Conservation (phyloP, 2,113 vertebrate species). For the Morphnarchus princeps region DNA sequence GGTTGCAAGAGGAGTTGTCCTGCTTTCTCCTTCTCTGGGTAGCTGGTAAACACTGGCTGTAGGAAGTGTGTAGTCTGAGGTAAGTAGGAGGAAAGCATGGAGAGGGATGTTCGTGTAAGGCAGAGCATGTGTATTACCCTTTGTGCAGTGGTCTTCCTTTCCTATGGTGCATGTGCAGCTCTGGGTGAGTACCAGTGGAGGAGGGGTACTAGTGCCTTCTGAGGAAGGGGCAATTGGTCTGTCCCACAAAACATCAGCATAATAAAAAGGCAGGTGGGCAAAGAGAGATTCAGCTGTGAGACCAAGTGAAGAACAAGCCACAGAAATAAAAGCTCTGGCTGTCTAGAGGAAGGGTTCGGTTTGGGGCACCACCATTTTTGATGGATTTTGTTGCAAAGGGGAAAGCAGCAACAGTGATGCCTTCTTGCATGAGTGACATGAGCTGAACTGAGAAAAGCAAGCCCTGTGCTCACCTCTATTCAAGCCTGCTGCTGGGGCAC, state of each 20-base stretch:
- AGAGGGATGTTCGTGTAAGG: neutral
- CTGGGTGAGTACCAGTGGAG: neutral
- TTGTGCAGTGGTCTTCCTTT: neutral
- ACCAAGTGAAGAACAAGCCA: neutral
- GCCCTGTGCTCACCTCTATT: neutral
- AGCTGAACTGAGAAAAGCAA: neutral
- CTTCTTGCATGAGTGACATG: neutral
- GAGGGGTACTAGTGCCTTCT: neutral
- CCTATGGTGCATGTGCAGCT: neutral
- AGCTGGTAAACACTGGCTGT: neutral
- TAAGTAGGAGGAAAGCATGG: neutral
- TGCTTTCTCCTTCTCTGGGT: neutral
- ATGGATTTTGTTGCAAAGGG: neutral
- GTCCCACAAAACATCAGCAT: neutral
- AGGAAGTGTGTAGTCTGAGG: neutral
- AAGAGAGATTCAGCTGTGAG: neutral
- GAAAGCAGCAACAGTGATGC: neutral
- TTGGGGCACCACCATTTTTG: neutral
- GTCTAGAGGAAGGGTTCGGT: neutral
- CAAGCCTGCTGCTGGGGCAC: neutral
- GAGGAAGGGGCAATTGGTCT: neutral
- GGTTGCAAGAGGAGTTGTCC: neutral
- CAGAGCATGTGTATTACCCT: neutral
- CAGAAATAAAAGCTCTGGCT: neutral
- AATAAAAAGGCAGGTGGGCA: neutral